phyloP scores from a whole-genome alignment of 2,888 invertebrate species.

The Athalia cordata region DNA sequence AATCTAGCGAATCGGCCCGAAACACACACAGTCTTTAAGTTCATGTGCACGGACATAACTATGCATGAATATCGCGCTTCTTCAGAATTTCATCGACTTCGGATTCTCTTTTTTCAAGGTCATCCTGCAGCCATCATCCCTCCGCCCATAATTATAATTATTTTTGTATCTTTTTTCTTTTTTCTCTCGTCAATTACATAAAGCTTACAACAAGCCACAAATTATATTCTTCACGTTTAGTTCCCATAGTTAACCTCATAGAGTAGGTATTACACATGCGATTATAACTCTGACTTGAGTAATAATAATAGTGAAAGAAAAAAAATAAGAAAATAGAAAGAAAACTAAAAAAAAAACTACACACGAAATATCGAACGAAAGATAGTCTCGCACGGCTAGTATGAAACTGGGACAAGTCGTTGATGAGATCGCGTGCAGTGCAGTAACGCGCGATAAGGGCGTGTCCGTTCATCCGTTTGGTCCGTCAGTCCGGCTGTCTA shows the following conservation, averaged over 20 bases:
- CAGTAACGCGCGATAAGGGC: constrained; percentile 40
- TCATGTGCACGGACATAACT: background rate
- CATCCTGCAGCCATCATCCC: background rate
- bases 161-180: background rate
- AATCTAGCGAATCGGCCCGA: too few relatives aligned
- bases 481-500: background rate
- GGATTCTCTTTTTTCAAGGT: background rate
- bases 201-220: too few relatives aligned
- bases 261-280: too few relatives aligned
- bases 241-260: too few relatives aligned
- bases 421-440: constrained; percentile 38
- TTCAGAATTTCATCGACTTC: constrained; percentile 14
- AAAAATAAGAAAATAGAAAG: background rate
- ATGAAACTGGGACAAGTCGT: constrained; percentile 36
- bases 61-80: constrained; percentile 6
- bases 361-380: background rate
- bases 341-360: background rate
- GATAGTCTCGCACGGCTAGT: background rate
- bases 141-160: background rate
- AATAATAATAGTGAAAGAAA: background rate
- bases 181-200: background rate
- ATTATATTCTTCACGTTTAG: too few relatives aligned
- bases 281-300: too few relatives aligned
- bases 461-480: constrained; percentile 18
- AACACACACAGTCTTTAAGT: background rate